Conservation (phyloP, 1,140 invertebrate species). For the Diachasmimorpha longicaudata region DNA sequence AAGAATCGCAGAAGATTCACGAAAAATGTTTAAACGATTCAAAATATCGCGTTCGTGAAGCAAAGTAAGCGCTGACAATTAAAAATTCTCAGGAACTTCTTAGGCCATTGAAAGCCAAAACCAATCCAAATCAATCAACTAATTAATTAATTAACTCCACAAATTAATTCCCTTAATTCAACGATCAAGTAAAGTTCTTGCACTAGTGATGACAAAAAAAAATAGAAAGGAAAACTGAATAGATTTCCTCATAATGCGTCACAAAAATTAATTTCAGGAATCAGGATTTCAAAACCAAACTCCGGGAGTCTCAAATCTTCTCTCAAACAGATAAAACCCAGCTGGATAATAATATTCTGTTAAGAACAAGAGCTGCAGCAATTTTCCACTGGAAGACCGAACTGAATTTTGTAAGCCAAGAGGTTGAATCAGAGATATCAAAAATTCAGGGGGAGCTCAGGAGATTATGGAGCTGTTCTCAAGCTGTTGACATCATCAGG, state of each 20-base stretch:
- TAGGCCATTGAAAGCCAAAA: too few species aligned
- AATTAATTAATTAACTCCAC: too few species aligned
- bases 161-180: too few species aligned
- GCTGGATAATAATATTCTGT: slow-evolving; percentile 66
- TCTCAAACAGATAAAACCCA: slow-evolving; percentile 70
- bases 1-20: slow-evolving; percentile 57
- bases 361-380: slow-evolving; percentile 67
- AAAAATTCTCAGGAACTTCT: too few species aligned
- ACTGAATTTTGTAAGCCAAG: slow-evolving; percentile 68
- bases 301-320: slow-evolving; percentile 66
- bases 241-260: too few species aligned
- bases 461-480: slow-evolving; percentile 67
- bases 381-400: slow-evolving; percentile 73
- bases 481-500: slow-evolving; percentile 68
- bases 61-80: slow-evolving; percentile 30
- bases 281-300: slow-evolving; percentile 64
- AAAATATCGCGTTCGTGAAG: slow-evolving; percentile 33
- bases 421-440: slow-evolving; percentile 69
- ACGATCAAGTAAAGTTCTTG: too few species aligned
- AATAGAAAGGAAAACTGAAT: too few species aligned
- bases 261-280: slow-evolving; percentile 13
- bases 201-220: too few species aligned
- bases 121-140: too few species aligned
- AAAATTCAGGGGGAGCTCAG: slow-evolving; percentile 68
- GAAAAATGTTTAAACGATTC: slow-evolving; percentile 34